Conservation (phyloP, 1,140 invertebrate genomes). For the Drosophila oshimai region DNA sequence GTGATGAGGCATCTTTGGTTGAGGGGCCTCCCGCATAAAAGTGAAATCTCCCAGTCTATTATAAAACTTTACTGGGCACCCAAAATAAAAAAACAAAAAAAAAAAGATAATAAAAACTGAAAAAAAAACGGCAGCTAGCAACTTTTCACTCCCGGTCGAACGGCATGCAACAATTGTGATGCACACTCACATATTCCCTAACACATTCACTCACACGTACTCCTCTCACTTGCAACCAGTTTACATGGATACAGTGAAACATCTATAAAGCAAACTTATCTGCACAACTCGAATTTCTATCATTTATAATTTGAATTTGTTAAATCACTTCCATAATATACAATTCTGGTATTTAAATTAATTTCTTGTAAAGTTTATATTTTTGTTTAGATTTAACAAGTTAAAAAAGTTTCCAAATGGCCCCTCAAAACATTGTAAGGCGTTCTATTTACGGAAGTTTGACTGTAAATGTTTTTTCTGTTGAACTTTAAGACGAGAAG, state of each 20-base stretch:
- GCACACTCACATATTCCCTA: slow-evolving; percentile 15
- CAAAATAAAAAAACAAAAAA: slow-evolving; percentile 7
- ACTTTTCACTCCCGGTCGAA: slow-evolving; percentile 38
- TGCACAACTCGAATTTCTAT: no score
- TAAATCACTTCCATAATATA: no score
- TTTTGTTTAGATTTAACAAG: neutral
- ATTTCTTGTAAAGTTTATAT: no score
- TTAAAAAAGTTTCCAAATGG: no score
- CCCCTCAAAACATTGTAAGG: no score
- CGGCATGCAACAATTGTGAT: slow-evolving; percentile 56
- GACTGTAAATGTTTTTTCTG: neutral
- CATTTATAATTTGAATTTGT: no score
- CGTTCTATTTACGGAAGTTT: neutral
- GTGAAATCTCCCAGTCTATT: slow-evolving; percentile 67
- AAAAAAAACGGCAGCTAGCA: slow-evolving; percentile 6
- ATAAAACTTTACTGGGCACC: slow-evolving; percentile 49
- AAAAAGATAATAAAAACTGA: slow-evolving; percentile 6
- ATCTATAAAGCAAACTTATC: neutral
- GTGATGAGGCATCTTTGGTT: neutral
- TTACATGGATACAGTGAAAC: slow-evolving; percentile 5
- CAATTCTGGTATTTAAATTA: no score
- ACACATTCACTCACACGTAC: neutral
- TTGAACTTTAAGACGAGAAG: neutral
- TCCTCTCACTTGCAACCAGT: slow-evolving; percentile 34
- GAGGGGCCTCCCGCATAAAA: slow-evolving; percentile 53